phyloP scores from a whole-genome alignment of 1,140 invertebrate species.

The Stenopsyche tienmushanensis region DNA sequence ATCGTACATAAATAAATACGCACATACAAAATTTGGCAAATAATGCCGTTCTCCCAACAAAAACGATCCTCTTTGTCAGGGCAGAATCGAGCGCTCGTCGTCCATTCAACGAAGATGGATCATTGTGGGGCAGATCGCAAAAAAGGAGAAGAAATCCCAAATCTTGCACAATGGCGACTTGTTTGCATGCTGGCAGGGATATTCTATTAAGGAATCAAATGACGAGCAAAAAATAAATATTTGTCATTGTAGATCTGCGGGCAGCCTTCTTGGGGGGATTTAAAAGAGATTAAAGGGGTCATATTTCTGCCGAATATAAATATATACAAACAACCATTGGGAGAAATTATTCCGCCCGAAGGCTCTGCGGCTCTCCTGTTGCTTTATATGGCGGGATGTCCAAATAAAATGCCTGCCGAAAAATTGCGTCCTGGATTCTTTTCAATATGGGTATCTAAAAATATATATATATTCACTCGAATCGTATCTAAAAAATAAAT shows the following conservation, averaged over 20 bases:
- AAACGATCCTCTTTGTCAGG: conserved; percentile 15
- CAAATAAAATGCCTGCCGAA: too few relatives aligned
- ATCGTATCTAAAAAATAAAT: too few relatives aligned
- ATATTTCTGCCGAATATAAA: background rate
- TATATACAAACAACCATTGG: background rate
- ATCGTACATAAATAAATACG: conserved; percentile 2
- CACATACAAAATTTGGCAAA: background rate
- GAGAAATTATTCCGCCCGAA: background rate
- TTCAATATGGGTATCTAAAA: too few relatives aligned
- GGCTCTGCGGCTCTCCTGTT: background rate
- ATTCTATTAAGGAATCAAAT: background rate
- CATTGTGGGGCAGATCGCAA: too few relatives aligned
- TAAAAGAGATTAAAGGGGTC: conserved; percentile 8
- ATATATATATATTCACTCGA: too few relatives aligned
- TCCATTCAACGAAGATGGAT: background rate
- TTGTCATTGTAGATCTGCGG: background rate
- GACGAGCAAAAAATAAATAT: conserved; percentile 15
- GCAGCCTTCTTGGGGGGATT: background rate
- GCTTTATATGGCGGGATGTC: background rate
- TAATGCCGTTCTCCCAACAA: background rate
- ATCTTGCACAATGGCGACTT: conserved; percentile 11
- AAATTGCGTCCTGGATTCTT: too few relatives aligned
- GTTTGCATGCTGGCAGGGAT: conserved; percentile 2
- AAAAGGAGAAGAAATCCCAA: background rate
- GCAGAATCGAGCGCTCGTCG: background rate